Base-by-base conservation (phyloP, 2,888 invertebrate genomes). In the Polyploca ridens region DNA sequence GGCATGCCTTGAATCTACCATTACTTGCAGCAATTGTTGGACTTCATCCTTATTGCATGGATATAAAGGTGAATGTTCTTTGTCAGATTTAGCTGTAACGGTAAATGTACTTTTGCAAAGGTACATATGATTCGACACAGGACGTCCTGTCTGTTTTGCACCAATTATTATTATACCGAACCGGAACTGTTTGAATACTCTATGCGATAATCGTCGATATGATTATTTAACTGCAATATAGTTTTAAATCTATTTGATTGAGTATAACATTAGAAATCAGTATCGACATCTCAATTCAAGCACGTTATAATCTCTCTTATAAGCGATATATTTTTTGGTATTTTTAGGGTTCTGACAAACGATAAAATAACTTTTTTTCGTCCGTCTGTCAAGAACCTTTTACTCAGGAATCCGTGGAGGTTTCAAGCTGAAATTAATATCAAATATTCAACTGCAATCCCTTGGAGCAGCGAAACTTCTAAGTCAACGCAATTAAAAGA, bases 71-170 rank as follows among this genome's bases (percentile, higher is more conserved):
- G 14, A 70, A 68, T 81, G 81, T 88, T 10, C 58, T 8, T 11
- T 74, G 46, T 10, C 62, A 66, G 33, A 16, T 66, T 65, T 46
- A 13, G 67, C 66, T 13, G 14, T 66, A 78, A 77, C 72, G 65
- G 82, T 77, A 81, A 71, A 72, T 67, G 33, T 73, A 75, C 71
- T 69, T 67, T 87, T 79, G 86, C 82, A 73, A 72, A 70, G 76
- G 77, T 78, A 74, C 74, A 77, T 78, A 73, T 77, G 78, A 92
- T 93, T 92, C 90, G 93, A 89, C 85, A 88, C 92, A 91, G 93
- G 90, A 90, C 92, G 87, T 93, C 93, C 93, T 93, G 90, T 88
- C 89, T 89, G 89, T 89, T 93, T 93, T 90, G 88, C 87, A 86
- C 87, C 88, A 90, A 91, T 92, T 91, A 93, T 93, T 92, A 90